Evolutionary conservation across 2,113 vertebrate genomes (phyloP).

Genomic region (Trematocara stigmaticum): DNA sequence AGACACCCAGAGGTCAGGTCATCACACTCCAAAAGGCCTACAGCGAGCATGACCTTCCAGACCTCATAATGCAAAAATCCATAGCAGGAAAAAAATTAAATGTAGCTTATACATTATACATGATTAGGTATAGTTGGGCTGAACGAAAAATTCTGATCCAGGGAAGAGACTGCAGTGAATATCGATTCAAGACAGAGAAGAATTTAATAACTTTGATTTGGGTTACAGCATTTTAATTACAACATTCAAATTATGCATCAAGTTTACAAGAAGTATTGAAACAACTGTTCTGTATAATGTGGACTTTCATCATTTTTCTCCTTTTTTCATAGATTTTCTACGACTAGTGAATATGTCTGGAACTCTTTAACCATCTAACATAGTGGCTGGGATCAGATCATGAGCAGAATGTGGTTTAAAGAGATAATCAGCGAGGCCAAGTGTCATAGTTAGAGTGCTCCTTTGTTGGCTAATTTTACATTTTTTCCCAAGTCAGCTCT

Average conservation of each 20-base stretch:
- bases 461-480: not conserved
- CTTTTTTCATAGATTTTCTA: not conserved
- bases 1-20: not conserved
- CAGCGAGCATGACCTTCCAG: not conserved
- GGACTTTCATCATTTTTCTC: accelerated
- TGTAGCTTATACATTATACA: not conserved
- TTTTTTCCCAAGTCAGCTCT: not conserved
- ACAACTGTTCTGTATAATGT: not conserved
- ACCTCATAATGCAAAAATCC: not conserved
- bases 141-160: not conserved
- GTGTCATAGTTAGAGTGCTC: not conserved
- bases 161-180: not conserved
- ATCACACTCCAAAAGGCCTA: not conserved
- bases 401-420: not conserved
- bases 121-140: not conserved
- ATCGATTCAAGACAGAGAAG: not conserved
- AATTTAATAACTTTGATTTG: not conserved
- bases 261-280: not conserved
- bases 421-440: not conserved
- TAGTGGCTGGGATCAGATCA: not conserved
- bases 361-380: not conserved
- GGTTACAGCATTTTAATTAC: not conserved
- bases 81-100: not conserved
- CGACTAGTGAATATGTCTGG: not conserved
- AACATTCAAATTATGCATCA: not conserved